phyloP scores from a whole-genome alignment of 2,797 vertebrate species.

The Dermochelys coriacea region DNA sequence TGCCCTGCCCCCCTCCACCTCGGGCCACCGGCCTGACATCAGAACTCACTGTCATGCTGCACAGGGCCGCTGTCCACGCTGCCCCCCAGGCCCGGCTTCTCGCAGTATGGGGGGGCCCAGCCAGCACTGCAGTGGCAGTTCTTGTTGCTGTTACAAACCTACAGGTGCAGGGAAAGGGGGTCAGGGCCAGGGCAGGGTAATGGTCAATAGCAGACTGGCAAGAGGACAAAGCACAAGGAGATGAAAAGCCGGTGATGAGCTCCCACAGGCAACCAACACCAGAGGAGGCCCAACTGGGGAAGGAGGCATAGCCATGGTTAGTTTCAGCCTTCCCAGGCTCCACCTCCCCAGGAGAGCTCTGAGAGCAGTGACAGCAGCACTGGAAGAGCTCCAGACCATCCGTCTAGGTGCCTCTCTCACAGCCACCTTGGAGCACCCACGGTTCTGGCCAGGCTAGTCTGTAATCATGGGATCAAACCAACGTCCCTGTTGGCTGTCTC shows the following conservation, averaged over 20 bases:
- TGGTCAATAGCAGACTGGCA: background rate
- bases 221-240: background rate
- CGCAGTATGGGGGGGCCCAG: conserved; percentile 93
- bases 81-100: conserved; percentile 90
- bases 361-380: background rate
- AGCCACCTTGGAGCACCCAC: rapidly evolving
- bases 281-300: background rate
- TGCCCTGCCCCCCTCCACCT: background rate
- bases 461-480: too few relatives aligned
- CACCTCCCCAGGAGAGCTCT: background rate
- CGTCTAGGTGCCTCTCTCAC: too few relatives aligned
- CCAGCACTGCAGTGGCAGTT: conserved; percentile 93
- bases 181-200: background rate
- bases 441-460: too few relatives aligned
- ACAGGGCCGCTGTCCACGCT: conserved; percentile 95
- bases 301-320: background rate
- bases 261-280: background rate
- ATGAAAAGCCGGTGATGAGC: background rate
- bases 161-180: background rate
- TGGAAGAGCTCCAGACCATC: background rate
- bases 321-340: background rate
- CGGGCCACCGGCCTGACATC: rapidly evolving
- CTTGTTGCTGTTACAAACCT: conserved; percentile 96
- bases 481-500: background rate
- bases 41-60: conserved; percentile 85